Base-by-base conservation (phyloP, 2,888 invertebrate genomes). In the Digitonthophagus gazella region DNA sequence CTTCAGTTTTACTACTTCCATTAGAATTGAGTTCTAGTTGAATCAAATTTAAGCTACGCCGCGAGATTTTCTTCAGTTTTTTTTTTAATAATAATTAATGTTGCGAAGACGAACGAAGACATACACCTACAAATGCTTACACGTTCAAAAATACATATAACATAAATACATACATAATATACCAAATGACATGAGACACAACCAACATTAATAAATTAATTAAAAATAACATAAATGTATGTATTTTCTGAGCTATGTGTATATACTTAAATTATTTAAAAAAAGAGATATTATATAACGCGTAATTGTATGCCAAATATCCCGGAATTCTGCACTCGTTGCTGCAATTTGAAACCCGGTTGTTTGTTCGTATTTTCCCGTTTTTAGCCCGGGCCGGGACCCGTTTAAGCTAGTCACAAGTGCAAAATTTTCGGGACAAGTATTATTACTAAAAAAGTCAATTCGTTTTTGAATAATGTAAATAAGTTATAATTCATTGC, bases 61-160 rank as follows among this genome's bases (percentile, higher is more conserved):
- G 28, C 28, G 28, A 44, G 11, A 44, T 44, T 44, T 5, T 44
- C 28, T 44, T 44, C 28, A 44, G 28, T 44, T 44, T 44, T 44
- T 3, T 5, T 44, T 44, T 44, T 44, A 44, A 44, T 44, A 8
- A 44, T 44, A 44, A 61, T 61, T 14, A 15, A 16, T 16, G 15
- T 70, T 54, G 66, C 65, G 65, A 56, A 70, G 70, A 68, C 65
- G 70, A 61, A 70, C 18, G 15, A 65, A 67, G 22, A 56, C 44
- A 67, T 68, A 70, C 70, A 70, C 70, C 70, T 68, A 70, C 70
- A 70, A 67, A 78, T 77, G 80, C 82, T 83, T 83, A 83, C 83
- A 83, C 83, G 83, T 83, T 83, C 83, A 83, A 83, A 83, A 83
- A 83, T 80, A 83, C 82, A 82, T 81, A 70, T 70, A 70, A 70